Evolutionary conservation across 2,113 vertebrate species (phyloP), one percentile per base, ranked within the genome.

Genomic region (Cromileptes altivelis): DNA sequence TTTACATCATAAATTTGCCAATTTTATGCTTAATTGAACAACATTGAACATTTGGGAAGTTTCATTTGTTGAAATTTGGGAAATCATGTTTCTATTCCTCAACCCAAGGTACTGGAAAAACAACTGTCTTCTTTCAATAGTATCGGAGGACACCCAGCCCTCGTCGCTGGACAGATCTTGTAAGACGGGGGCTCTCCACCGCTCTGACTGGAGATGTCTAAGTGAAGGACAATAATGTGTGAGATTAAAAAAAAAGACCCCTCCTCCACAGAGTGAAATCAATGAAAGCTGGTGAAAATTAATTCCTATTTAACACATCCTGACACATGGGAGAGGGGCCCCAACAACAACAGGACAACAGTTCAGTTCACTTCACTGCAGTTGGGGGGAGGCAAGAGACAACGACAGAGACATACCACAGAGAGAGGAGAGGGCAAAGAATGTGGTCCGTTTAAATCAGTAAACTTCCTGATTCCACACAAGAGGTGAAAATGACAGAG

Each of bases 301-400:
- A 90, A 93, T 93, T 93, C 70, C 81, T 90, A 61, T 91, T 93
- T 89, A 92, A 92, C 90, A 87, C 82, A 75, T 75, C 57, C 72
- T 85, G 91, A 93, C 91, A 91, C 81, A 85, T 83, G 45, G 80
- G 70, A 88, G 73, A 87, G 57, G 80, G 82, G 80, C 56, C 78
- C 65, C 84, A 53, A 27, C 61, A 65, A 73, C 70, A 75, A 92
- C 89, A 88, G 71, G 49, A 91, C 84, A 89, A 89, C 88, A 90
- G 87, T 69, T 75, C 80, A 89, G 83, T 74, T 83, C 78, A 72
- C 57, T 79, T 42, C 70, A 82, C 75, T 75, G 84, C 73, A 75
- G 50, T 37, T 81, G 70, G 83, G 72, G 33, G 68, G 63, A n/a
- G 67, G 73, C 14, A 52, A 65, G 58, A 64, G 47, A 52, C 23